Base-by-base conservation (phyloP, 2,113 vertebrate genomes). In the Menura novaehollandiae region DNA sequence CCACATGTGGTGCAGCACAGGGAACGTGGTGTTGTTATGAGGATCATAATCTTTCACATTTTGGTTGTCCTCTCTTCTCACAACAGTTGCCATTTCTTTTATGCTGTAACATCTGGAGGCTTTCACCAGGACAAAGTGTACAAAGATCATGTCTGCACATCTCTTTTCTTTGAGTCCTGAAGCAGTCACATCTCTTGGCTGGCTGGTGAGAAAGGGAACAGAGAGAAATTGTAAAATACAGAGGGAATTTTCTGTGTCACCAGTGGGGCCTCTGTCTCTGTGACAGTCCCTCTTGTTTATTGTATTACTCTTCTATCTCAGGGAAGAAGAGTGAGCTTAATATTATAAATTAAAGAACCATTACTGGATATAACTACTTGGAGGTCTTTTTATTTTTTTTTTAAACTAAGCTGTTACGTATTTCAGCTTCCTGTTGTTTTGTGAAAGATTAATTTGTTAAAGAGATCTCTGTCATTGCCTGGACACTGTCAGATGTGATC, bases 1-100 rank as follows among this genome's bases (percentile, higher is more conserved):
- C 33, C 13, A 1, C 7, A 8, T 8, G 13, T 44, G 27, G 51
- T 68, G 43, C 63, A 44, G 44, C 37, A 27, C 0, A 1, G 43
- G n/a, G 27, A 59, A 21, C 1, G 1, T 22, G 74, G 11, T 14
- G 2, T 41, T 75, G 18, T 43, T 4, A 0, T 47, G 64, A 39
- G 13, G 11, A 69, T 49, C 3, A 0, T 3, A 8, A 32, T 60
- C 24, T 17, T 76, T 74, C 30, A 11, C 17, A 55, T n/a, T 41
- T 80, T 8, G 0, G 7, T 51, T 62, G 23, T 51, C 58, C 15
- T 53, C 33, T 89, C 22, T 85, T 53, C 55, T 71, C 72, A 60
- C 28, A 80, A 39, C 44, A 46, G 14, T 62, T 90, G 67, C 14
- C 3, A 1, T 49, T 83, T 60, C 32, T 60, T 22, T 91, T 69